phyloP scores from a whole-genome alignment of 2,888 invertebrate species.

The Pollenia griseotomentosa region DNA sequence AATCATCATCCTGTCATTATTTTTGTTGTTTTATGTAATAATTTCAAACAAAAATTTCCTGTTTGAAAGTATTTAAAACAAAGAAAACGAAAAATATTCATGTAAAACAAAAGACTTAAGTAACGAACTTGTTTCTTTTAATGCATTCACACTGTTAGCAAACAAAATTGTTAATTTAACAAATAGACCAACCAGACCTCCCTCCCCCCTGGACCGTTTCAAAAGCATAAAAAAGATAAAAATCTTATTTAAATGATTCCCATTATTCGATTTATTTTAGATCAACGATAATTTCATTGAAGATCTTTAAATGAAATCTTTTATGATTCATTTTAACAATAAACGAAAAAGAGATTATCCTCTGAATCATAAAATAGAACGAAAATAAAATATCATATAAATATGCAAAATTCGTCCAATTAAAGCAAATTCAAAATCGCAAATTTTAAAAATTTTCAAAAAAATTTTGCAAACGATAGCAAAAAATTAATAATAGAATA shows the following conservation, averaged over 20 bases:
- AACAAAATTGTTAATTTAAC: neutral
- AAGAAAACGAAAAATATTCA: conserved; percentile 1
- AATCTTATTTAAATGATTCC: neutral
- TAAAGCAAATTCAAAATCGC: too few relatives aligned
- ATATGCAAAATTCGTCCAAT: too few relatives aligned
- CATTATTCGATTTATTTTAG: neutral
- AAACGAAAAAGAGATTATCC: neutral
- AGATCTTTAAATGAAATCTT: neutral
- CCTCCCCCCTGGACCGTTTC: neutral
- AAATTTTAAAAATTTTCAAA: too few relatives aligned
- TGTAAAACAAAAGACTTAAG: conserved; percentile 55
- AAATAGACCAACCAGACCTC: neutral
- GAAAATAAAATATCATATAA: too few relatives aligned
- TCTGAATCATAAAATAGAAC: too few relatives aligned
- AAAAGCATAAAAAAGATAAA: neutral
- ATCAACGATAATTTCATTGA: neutral
- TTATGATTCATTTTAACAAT: neutral
- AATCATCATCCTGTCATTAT: conserved; percentile 68
- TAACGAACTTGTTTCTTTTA: conserved; percentile 36
- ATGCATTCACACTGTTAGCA: neutral
- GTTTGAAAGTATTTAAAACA: conserved; percentile 50
- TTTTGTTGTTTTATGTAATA: conserved; percentile 47
- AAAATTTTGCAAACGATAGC: too few relatives aligned
- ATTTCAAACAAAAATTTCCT: conserved; percentile 52
- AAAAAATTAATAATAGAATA: too few relatives aligned